Percentiles rank a stretch among this genome's conserved stretches.
Conservation (phyloP, 2,113 vertebrate genomes). For the Gallinago undulata region DNA sequence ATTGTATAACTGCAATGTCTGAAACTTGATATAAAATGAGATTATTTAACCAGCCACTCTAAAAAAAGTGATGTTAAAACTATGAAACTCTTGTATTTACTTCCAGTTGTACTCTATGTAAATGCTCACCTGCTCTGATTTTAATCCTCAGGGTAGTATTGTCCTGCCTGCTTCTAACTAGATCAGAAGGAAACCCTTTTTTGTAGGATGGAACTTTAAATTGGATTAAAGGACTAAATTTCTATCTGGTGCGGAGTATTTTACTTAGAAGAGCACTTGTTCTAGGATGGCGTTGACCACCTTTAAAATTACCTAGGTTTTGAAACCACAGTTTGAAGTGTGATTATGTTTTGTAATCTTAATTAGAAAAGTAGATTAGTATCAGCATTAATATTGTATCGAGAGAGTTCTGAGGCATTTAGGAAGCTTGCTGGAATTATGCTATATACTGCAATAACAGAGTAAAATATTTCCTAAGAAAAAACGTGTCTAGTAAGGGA, state of each 20-base stretch:
- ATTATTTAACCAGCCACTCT: background rate
- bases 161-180: background rate
- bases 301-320: background rate
- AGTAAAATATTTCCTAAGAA: background rate
- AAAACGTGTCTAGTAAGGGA: background rate
- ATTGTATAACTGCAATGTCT: background rate
- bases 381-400: background rate
- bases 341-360: background rate
- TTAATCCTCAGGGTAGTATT: background rate
- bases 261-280: background rate
- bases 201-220: background rate
- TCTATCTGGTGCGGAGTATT: background rate
- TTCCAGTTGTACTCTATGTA: background rate
- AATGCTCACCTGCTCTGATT: background rate
- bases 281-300: background rate
- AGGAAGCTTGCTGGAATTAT: background rate
- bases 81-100: background rate
- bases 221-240: background rate
- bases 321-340: background rate
- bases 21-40: background rate
- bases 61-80: background rate
- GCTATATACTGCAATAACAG: background rate
- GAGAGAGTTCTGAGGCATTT: background rate
- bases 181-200: background rate
- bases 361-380: background rate